Evolutionary conservation across 2,797 vertebrate species (phyloP).

Genomic region (Pipistrellus kuhlii): DNA sequence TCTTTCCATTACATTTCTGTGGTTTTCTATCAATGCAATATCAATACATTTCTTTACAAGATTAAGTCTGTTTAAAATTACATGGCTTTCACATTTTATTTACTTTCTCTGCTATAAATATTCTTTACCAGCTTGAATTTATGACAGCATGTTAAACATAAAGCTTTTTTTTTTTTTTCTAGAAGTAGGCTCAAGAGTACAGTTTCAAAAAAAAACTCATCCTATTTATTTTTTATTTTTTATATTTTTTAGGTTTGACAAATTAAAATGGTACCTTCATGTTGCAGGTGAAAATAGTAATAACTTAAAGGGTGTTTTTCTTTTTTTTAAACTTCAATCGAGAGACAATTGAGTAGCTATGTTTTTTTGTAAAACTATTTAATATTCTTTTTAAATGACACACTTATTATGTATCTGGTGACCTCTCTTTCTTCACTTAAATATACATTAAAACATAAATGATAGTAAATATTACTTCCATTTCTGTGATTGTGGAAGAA

Average conservation of each 20-base stretch:
- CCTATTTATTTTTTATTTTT: constrained; percentile 33
- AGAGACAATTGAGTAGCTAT: constrained; percentile 59
- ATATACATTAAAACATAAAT: constrained; percentile 76
- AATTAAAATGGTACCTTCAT: constrained; percentile 65
- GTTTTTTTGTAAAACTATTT: constrained; percentile 71
- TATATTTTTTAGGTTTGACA: constrained; percentile 59
- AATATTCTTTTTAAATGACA: constrained; percentile 77
- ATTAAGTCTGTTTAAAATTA: constrained; percentile 68
- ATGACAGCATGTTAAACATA: constrained; percentile 79
- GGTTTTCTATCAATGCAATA: constrained; percentile 72
- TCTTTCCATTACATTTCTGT: constrained; percentile 7
- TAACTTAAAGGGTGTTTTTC: constrained; percentile 10
- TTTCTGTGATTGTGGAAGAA: constrained; percentile 75
- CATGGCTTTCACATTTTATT: constrained; percentile 77
- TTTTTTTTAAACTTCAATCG: constrained; percentile 66
- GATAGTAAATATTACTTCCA: constrained; percentile 76
- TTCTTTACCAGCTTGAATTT: constrained; percentile 79
- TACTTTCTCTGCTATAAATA: constrained; percentile 75
- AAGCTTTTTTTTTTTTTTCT: constrained; percentile 80
- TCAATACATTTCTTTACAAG: constrained; percentile 67
- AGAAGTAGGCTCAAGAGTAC: constrained; percentile 64
- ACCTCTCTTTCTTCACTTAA: constrained; percentile 74
- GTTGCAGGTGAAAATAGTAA: constrained; percentile 79
- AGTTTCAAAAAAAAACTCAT: constrained; percentile 70
- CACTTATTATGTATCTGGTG: constrained; percentile 41